Conservation (phyloP, 1,140 invertebrate species). For the Hermetia illucens region DNA sequence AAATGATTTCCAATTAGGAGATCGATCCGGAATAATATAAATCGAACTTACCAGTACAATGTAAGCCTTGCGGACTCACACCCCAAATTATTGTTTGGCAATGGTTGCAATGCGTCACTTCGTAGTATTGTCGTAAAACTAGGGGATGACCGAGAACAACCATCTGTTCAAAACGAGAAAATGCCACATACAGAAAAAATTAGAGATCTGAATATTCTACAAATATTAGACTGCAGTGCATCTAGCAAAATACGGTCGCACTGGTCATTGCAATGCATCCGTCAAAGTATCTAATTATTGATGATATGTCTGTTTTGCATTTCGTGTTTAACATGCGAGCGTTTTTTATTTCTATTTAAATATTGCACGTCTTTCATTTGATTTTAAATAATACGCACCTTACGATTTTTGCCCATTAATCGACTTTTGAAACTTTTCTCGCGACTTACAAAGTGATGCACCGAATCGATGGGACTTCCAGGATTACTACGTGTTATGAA, state of each 20-base stretch:
- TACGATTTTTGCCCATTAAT: conserved; percentile 55
- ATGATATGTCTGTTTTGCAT: too few species aligned
- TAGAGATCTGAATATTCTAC: too few species aligned
- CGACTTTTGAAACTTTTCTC: conserved; percentile 65
- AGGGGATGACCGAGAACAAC: conserved; percentile 80
- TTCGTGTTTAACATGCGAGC: too few species aligned
- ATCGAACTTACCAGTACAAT: conserved; percentile 47
- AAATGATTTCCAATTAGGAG: too few species aligned
- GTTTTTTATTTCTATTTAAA: too few species aligned
- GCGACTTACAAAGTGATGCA: conserved; percentile 63
- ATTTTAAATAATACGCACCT: conserved; percentile 18
- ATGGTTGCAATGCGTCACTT: conserved; percentile 81
- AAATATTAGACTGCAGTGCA: too few species aligned
- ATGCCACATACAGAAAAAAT: too few species aligned
- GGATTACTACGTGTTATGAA: conserved; percentile 25
- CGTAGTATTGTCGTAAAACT: conserved; percentile 73
- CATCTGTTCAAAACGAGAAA: conserved; percentile 37
- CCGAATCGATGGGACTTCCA: conserved; percentile 32
- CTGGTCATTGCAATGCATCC: too few species aligned
- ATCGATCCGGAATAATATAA: too few species aligned
- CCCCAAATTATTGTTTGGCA: conserved; percentile 88
- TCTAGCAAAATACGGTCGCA: too few species aligned
- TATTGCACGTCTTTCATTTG: conserved; percentile 5
- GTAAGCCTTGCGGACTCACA: conserved; percentile 85
- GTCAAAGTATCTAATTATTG: too few species aligned